Conservation (phyloP, 2,113 vertebrate species). For the Elgaria multicarinata region DNA sequence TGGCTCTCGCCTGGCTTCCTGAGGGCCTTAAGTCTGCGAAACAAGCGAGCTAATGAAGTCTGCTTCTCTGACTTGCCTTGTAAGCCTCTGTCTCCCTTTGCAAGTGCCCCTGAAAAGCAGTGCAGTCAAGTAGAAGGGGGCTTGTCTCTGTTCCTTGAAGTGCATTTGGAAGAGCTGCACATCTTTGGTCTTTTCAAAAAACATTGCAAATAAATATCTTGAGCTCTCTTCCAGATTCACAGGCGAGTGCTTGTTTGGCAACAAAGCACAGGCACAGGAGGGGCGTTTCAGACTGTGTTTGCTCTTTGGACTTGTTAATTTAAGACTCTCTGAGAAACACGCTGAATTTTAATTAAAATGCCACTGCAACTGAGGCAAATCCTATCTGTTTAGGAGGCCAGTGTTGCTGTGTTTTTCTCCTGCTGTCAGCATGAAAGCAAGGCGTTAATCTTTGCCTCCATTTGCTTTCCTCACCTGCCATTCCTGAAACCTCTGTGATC, state of each 20-base stretch:
- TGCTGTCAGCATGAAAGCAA: slow-evolving; percentile 56
- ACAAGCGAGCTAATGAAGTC: slow-evolving; percentile 53
- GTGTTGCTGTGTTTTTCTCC: slow-evolving; percentile 59
- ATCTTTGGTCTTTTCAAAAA: slow-evolving; percentile 24
- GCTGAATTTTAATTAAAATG: slow-evolving; percentile 52
- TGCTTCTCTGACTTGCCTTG: slow-evolving; percentile 44
- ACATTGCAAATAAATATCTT: slow-evolving; percentile 46
- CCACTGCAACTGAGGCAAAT: slow-evolving; percentile 18
- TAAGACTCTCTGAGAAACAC: slow-evolving; percentile 49
- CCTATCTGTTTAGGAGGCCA: slow-evolving; percentile 55
- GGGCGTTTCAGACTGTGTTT: slow-evolving; percentile 22
- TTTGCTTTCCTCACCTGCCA: slow-evolving; percentile 10
- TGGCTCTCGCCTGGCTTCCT: slow-evolving; percentile 39
- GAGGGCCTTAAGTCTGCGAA: slow-evolving; percentile 45
- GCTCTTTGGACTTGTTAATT: slow-evolving; percentile 44
- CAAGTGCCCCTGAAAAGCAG: slow-evolving; percentile 49
- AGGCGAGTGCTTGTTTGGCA: slow-evolving; percentile 13
- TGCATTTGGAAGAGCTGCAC: slow-evolving; percentile 24
- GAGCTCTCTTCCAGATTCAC: slow-evolving; percentile 11
- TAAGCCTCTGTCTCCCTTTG: not conserved
- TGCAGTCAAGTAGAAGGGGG: slow-evolving; percentile 40
- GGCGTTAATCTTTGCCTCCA: slow-evolving; percentile 48
- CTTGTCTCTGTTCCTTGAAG: slow-evolving; percentile 50
- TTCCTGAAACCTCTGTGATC: not conserved
- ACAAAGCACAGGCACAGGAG: not conserved